Base-by-base conservation (phyloP, 2,888 invertebrate species). In the Lampropteryx suffumata region DNA sequence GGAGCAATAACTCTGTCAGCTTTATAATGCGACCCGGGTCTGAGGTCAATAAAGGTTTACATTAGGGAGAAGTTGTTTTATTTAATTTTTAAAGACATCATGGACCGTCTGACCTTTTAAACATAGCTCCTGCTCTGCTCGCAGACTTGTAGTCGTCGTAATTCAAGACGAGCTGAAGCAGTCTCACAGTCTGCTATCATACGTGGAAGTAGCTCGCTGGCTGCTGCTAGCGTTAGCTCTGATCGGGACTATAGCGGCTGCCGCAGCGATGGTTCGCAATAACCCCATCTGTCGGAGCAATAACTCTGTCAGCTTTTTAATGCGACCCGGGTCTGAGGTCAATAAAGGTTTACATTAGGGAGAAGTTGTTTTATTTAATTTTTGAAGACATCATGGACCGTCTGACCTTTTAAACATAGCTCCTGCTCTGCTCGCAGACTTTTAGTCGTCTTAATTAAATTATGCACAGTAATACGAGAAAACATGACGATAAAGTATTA, bases 121-220 rank as follows among this genome's bases (percentile, higher is more conserved):
- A n/a, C n/a, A n/a, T n/a, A n/a, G n/a, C n/a, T n/a, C n/a, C n/a
- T n/a, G n/a, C n/a, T n/a, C n/a, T n/a, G n/a, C n/a, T n/a, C n/a
- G n/a, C n/a, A n/a, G n/a, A n/a, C n/a, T n/a, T n/a, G n/a, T n/a
- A n/a, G n/a, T n/a, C n/a, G n/a, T n/a, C n/a, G n/a, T n/a, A 0
- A 63, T 90, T 0, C 71, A 77, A 26, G 62, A 82, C 0, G 81
- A 90, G 46, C 64, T 92, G 9, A 70, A 56, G 0, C 63, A 70
- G 1, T 80, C 84, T 0, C 85, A 89, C 64, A 68, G 63, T 0
- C 63, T 85, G 12, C 64, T 91, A 0, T 62, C 70, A 7, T 80
- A 87, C 64, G 79, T 87, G 10, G 82, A 87, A 30, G 61, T 73
- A 0, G 61, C 81, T 0, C 81, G 91, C 17, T 91, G 91, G 91